These are phyloP conservation scores for Montipora sp. DNA, from an alignment of 64 coral and sea anemone genomes.

Conservation along the genomic window DNA sequence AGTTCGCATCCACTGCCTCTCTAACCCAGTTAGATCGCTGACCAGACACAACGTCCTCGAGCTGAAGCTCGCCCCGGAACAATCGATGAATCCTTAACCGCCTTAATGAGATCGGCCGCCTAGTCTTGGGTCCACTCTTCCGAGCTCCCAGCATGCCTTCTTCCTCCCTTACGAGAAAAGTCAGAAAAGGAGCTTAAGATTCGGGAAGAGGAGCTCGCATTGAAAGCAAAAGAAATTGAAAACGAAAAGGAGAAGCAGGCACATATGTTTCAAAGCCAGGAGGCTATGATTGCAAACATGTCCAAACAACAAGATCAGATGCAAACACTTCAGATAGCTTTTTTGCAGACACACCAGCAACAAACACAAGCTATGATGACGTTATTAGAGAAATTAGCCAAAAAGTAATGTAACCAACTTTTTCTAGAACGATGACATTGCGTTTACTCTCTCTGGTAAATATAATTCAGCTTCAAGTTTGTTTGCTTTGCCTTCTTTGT, in stretches of 20 bases:
- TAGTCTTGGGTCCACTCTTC: no score
- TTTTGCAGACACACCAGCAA: background rate
- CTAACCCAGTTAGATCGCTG: no score
- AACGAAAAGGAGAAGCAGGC: background rate
- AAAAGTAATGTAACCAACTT: background rate
- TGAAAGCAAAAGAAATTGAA: background rate
- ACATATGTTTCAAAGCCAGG: background rate
- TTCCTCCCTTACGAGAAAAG: background rate
- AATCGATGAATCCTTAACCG: no score
- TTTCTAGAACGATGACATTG: background rate
- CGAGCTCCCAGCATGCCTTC: no score
- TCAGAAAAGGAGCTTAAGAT: background rate
- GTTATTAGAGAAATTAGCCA: background rate
- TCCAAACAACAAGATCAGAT: background rate
- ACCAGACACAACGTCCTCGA: no score
- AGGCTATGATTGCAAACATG: background rate
- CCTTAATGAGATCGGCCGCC: no score
- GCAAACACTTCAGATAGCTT: background rate
- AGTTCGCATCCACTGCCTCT: no score
- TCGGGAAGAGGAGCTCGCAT: background rate
- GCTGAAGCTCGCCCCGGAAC: no score
- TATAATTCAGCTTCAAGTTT: background rate
- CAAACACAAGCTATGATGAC: background rate
- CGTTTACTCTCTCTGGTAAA: background rate
- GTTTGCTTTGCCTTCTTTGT: background rate